Base-by-base conservation (phyloP, 1,140 invertebrate species). In the Atta cephalotes region DNA sequence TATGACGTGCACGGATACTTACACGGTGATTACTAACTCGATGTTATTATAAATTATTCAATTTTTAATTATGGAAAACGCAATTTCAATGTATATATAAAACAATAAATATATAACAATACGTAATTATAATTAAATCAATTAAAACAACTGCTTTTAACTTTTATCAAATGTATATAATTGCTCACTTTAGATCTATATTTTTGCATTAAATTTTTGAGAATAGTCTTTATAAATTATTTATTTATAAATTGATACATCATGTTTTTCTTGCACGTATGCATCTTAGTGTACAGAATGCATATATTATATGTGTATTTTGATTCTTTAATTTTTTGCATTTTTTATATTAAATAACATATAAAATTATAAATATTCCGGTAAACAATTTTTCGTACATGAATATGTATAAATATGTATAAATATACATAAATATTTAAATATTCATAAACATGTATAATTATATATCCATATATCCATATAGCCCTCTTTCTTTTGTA, bases 21-120 rank as follows among this genome's bases (percentile, higher is more conserved):
- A 9, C 28, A 10, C 14, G 21, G 9, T 49, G 25, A 45, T 58
- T 25, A 25, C 25, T 25, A 25, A 25, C 0, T 25, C 14, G 21
- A 9, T 49, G 25, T 58, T 58, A 39, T 39, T n/a, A 82, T 74
- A 74, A 74, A 65, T 81, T 70, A 81, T 81, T 68, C 49, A 81
- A 62, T 70, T 70, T 12, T 80, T 85, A 39, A 35, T n/a, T 16
- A 31, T 49, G 45, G 63, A 56, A 65, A 85, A 65, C 6, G 18
- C 9, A 63, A 85, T 14, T 51, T 31, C 28, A 18, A 7, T 12
- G 16, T 14, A 39, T 28, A 18, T 63, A 77, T 25, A 25, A 25
- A 25, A 45, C 39, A 10, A 84, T 60, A 76, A 58, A 14, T 4
- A 3, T 56, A 72, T 45, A 76, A 76, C 16, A 77, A 58, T 28